Conservation (phyloP, 2,888 invertebrate species). For the Apotomis turbidana region DNA sequence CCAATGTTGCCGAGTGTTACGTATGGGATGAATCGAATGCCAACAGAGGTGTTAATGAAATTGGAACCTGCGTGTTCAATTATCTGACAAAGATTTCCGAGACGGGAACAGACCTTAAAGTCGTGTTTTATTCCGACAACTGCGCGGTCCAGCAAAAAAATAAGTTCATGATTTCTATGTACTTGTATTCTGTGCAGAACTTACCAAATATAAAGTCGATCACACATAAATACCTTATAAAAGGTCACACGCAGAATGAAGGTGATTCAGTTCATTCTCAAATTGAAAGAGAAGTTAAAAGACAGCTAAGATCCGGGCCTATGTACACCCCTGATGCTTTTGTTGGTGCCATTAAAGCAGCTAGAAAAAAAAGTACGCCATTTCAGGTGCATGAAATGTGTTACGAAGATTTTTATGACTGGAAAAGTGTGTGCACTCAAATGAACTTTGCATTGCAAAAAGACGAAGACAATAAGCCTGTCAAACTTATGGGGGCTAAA, state of each 20-base stretch:
- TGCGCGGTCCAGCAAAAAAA: constrained; percentile 53
- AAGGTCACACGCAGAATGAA: constrained; percentile 48
- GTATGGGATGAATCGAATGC: constrained; percentile 56
- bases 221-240: constrained; percentile 47
- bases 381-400: constrained; percentile 39
- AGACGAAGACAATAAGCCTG: constrained; percentile 42
- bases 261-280: constrained; percentile 46
- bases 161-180: constrained; percentile 38
- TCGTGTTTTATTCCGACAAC: constrained; percentile 56
- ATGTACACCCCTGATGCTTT: constrained; percentile 25
- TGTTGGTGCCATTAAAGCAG: constrained; percentile 24
- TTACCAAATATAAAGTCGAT: constrained; percentile 13
- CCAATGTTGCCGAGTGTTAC: constrained; percentile 48
- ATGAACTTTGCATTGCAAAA: constrained; percentile 44
- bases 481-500: constrained; percentile 28
- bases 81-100: constrained; percentile 49
- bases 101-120: constrained; percentile 39
- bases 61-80: constrained; percentile 55
- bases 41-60: constrained; percentile 48
- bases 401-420: constrained; percentile 45
- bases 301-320: constrained; percentile 16
- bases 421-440: constrained; percentile 45
- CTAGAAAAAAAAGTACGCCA: constrained; percentile 1
- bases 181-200: constrained; percentile 17
- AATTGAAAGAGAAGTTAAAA: constrained; percentile 28